A percentile compares a stretch with the other conserved stretches of the same genome.
These are phyloP conservation scores for Brienomyrus longianalis DNA, from an alignment of 2,113 vertebrate genomes.

Conservation along the genomic window DNA sequence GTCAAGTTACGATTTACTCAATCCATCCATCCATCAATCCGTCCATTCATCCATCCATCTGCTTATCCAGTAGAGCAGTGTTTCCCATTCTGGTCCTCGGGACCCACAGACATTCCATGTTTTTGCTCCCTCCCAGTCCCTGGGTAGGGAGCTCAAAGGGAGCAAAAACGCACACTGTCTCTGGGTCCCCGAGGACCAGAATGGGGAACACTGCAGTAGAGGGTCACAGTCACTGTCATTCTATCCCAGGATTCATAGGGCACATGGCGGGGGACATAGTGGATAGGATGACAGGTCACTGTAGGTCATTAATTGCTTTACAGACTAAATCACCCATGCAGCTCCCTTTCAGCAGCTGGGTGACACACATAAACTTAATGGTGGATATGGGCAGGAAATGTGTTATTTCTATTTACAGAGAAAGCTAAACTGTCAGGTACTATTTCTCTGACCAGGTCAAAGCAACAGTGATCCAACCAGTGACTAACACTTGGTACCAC, in stretches of 20 bases:
- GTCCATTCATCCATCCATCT: not conserved
- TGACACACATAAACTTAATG: not conserved
- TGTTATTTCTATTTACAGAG: not conserved
- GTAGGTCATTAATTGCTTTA: not conserved
- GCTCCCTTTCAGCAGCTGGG: not conserved
- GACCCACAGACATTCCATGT: no score
- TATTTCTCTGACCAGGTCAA: not conserved
- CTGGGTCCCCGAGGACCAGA: no score
- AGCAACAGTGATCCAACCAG: not conserved
- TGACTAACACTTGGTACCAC: not conserved
- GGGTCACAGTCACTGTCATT: not conserved
- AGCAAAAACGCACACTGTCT: no score
- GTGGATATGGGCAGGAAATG: not conserved
- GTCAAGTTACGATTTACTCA: not conserved
- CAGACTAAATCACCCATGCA: not conserved
- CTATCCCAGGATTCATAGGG: not conserved
- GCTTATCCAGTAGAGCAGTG: not conserved
- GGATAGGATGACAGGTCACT: not conserved
- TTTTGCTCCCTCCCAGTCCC: no score
- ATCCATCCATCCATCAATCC: not conserved
- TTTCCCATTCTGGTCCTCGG: no score
- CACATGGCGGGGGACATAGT: not conserved
- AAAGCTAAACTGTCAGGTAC: not conserved
- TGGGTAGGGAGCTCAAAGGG: no score
- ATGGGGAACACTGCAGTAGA: not conserved